Evolutionary conservation across 2,888 invertebrate genomes (phyloP), one percentile per base, ranked within the genome.

Genomic region (Diarsia rubi): DNA sequence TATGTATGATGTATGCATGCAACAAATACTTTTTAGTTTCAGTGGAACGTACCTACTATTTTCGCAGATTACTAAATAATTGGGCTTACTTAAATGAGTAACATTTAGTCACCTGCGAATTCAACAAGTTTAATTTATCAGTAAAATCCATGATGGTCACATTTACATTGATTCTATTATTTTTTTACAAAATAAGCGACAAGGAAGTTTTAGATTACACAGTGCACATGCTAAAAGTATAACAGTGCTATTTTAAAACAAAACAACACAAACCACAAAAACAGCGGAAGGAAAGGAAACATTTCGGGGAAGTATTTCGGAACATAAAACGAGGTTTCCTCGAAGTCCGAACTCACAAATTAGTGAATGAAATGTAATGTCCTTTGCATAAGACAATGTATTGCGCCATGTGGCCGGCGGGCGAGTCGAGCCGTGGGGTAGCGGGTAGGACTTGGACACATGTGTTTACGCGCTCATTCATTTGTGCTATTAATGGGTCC

Each of bases 391-490:
- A 94, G 92, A 95, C 95, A 95, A 94, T 95, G 93, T 92, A 91
- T 90, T 88, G 86, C 88, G 82, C 87, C 95, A 95, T 94, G 91
- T 95, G 95, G 91, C 88, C 86, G 90, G 62, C 37, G 37, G 37
- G 42, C 37, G 62, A n/a, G 37, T n/a, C 87, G 90, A 86, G 91
- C 86, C 87, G 90, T 83, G 92, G 91, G 94, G 94, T 91, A 90
- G 92, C 88, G 90, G 84, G 87, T 83, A 84, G 72, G 74, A 88
- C 87, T 85, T 83, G 69, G 79, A 89, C 94, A 95, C 95, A 95
- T 95, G 94, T 95, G 95, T 92, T 93, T 94, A 94, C 95, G 91
- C 94, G 92, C 92, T 94, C 95, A 96, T 96, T 95, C 95, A 95
- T 91, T 93, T 92, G 90, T 93, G 93, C 94, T 95, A 95, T 95